Percentiles rank a stretch among this genome's conserved stretches.
These are phyloP conservation scores for Schizopygopsis pylzovi DNA, from an alignment of 2,797 vertebrate genomes.

Conservation along the genomic window DNA sequence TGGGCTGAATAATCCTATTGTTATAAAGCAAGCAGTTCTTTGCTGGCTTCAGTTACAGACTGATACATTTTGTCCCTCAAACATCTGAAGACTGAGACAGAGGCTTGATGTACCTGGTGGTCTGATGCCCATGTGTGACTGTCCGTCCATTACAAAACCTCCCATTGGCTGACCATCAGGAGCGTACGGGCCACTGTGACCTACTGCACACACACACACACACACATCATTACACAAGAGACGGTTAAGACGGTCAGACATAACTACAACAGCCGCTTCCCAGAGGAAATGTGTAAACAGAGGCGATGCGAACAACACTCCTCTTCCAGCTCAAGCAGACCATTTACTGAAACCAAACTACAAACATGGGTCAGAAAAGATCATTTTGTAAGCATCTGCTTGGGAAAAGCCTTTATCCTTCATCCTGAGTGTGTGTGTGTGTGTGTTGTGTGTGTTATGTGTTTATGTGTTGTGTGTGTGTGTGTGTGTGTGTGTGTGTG, in stretches of 20 bases:
- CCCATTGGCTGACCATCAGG: constrained; percentile 87
- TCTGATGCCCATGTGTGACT: constrained; percentile 72
- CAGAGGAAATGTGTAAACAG: constrained; percentile 1
- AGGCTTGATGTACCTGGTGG: constrained; percentile 52
- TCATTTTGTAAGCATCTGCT: too few relatives aligned
- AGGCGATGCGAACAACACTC: neutral
- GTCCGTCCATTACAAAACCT: constrained; percentile 89
- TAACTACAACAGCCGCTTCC: constrained; percentile 9
- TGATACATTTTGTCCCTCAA: neutral
- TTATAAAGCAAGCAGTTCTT: neutral
- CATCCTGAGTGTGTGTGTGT: neutral
- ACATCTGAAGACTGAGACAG: neutral
- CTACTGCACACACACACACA: constrained; percentile 74
- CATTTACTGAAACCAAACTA: neutral
- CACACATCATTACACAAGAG: neutral
- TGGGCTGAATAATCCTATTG: neutral
- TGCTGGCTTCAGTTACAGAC: neutral
- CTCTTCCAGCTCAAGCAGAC: neutral
- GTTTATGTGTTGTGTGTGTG: too few relatives aligned
- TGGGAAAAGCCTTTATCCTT: neutral
- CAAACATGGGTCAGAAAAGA: too few relatives aligned
- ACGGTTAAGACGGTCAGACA: constrained; percentile 22
- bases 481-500: too few relatives aligned
- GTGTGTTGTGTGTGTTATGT: too few relatives aligned
- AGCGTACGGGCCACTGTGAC: constrained; percentile 88